These are phyloP conservation scores for Poecilus cupreus DNA, from an alignment of 2,888 invertebrate genomes.

Conservation along the genomic window DNA sequence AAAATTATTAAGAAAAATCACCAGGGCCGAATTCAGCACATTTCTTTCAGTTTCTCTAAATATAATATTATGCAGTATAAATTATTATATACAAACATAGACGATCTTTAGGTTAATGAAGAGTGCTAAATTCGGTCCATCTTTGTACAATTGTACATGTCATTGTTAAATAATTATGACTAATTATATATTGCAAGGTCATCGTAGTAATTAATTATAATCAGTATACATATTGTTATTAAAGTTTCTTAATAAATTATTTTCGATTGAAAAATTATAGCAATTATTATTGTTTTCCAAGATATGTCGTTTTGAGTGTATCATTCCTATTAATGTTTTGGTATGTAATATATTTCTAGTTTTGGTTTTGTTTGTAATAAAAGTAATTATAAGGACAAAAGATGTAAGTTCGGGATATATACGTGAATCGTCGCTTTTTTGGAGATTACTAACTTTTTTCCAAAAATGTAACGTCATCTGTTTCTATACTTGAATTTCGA, in stretches of 20 bases:
- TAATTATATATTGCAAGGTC: background rate
- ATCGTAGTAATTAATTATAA: background rate
- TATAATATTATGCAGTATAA: conserved; percentile 8
- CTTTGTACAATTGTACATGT: background rate
- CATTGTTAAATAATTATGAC: background rate
- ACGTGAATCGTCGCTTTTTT: background rate
- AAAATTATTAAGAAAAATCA: background rate
- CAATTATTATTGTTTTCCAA: background rate
- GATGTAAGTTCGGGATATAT: background rate
- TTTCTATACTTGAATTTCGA: background rate
- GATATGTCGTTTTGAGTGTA: conserved; percentile 2
- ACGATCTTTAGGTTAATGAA: background rate
- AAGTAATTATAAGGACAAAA: conserved; percentile 13
- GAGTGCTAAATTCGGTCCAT: background rate
- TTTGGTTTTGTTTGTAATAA: conserved; percentile 5
- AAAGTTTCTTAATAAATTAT: background rate
- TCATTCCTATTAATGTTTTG: background rate
- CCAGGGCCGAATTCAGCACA: background rate
- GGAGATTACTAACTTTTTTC: background rate
- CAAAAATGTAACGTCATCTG: background rate
- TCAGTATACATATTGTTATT: conserved; percentile 16
- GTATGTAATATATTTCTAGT: background rate
- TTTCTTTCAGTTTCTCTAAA: background rate
- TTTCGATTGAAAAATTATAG: background rate
- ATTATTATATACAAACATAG: background rate